A percentile compares a stretch with the other conserved stretches of the same genome.
phyloP scores from a whole-genome alignment of 2,888 invertebrate genomes.

The Scelioninae gen. 1 region DNA sequence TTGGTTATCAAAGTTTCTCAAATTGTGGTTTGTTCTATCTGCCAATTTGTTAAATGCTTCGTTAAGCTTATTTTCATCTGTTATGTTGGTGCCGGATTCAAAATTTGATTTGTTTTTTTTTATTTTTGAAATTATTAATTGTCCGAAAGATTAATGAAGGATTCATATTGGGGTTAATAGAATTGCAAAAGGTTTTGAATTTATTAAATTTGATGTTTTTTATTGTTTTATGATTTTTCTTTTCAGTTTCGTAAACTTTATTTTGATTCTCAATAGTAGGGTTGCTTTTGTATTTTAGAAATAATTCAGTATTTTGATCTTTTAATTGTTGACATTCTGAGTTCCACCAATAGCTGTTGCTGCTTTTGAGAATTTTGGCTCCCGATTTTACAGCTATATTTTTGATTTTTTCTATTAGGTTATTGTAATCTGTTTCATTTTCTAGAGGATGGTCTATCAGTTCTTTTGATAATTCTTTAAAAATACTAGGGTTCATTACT shows the following conservation, averaged over 20 bases:
- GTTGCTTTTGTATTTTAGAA: background rate
- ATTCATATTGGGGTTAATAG: slow-evolving; percentile 1
- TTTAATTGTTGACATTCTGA: background rate
- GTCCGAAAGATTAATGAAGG: background rate
- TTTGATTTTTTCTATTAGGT: background rate
- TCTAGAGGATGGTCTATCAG: background rate
- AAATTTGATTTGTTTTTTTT: slow-evolving; percentile 9
- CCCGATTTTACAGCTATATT: slow-evolving; percentile 6
- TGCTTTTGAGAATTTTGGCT: background rate
- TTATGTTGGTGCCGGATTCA: background rate
- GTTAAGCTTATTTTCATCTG: background rate
- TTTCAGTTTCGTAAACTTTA: slow-evolving; percentile 1
- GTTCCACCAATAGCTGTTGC: slow-evolving; percentile 21
- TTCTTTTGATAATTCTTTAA: background rate
- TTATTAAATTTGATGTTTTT: slow-evolving; percentile 3
- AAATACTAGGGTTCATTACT: background rate
- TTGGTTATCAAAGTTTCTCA: background rate
- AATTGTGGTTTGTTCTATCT: background rate
- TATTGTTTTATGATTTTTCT: background rate
- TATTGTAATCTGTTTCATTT: slow-evolving; percentile 3
- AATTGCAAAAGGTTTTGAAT: slow-evolving; percentile 7
- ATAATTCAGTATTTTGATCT: background rate
- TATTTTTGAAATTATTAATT: slow-evolving; percentile 22
- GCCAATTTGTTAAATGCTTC: slow-evolving; percentile 15
- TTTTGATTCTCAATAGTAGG: slow-evolving; percentile 22